Percentiles rank a stretch among this genome's conserved stretches.
Evolutionary conservation across 2,888 invertebrate genomes (phyloP).

Genomic region (Agrotis segetum): DNA sequence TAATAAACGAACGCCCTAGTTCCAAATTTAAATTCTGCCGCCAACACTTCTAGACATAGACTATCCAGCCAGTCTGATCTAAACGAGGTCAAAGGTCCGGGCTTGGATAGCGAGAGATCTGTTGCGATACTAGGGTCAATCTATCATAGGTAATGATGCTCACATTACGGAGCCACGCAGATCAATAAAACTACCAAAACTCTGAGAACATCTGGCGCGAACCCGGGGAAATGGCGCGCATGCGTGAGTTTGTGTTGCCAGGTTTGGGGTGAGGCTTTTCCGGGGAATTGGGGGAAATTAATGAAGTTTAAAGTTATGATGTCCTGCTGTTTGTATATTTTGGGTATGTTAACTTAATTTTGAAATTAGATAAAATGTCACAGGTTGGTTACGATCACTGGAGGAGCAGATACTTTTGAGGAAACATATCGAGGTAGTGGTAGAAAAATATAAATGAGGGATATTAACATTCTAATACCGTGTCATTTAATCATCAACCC

Average conservation of each 20-base stretch:
- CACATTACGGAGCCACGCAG: conserved; percentile 73
- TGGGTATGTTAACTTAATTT: background rate
- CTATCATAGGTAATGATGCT: conserved; percentile 75
- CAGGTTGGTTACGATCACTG: too few relatives aligned
- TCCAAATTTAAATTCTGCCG: conserved; percentile 41
- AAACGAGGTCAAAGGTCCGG: conserved; percentile 52
- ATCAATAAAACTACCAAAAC: conserved; percentile 89
- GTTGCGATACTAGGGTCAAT: conserved; percentile 63
- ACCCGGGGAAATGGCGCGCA: conserved; percentile 76
- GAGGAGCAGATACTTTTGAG: too few relatives aligned
- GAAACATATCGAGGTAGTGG: too few relatives aligned
- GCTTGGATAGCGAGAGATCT: conserved; percentile 54
- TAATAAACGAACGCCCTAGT: conserved; percentile 29
- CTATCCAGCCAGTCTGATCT: conserved; percentile 38
- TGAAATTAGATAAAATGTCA: background rate
- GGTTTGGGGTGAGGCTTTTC: background rate
- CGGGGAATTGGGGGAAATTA: conserved; percentile 13
- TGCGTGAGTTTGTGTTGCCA: conserved; percentile 80
- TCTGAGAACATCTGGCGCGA: conserved; percentile 83
- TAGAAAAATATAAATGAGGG: background rate
- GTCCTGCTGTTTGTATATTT: background rate
- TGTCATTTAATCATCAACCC: too few relatives aligned
- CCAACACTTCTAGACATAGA: conserved; percentile 24
- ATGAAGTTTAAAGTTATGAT: background rate
- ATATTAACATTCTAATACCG: too few relatives aligned